These are phyloP conservation scores for Kryptopterus vitreolus DNA, from an alignment of 2,797 vertebrate species.

Conservation along the genomic window DNA sequence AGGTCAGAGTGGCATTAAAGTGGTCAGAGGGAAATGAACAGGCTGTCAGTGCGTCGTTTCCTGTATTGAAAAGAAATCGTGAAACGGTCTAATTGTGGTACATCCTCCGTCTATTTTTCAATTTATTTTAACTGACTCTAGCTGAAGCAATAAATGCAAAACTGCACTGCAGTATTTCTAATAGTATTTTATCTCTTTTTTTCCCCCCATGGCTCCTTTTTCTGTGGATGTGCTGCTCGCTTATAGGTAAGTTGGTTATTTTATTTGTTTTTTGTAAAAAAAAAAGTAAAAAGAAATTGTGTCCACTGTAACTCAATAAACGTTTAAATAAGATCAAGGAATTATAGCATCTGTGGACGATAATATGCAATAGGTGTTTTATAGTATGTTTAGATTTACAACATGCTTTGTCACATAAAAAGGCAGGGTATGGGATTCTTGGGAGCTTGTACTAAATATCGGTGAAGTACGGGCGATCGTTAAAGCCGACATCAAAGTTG, in stretches of 20 bases:
- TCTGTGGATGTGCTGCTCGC: not conserved
- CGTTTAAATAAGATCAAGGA: not conserved
- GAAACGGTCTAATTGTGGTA: not conserved
- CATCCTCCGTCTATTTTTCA: not conserved
- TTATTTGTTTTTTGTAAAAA: not conserved
- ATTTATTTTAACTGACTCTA: not conserved
- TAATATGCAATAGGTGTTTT: not conserved
- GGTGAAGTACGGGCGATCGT: slow-evolving; percentile 40
- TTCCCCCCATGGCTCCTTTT: slow-evolving; percentile 7
- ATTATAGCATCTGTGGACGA: not conserved
- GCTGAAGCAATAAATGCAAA: not conserved
- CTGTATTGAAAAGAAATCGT: not conserved
- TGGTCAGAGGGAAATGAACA: not conserved
- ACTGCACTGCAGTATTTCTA: not conserved
- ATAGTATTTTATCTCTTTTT: slow-evolving; percentile 21
- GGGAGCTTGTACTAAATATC: slow-evolving; percentile 34
- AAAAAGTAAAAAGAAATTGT: too few relatives aligned
- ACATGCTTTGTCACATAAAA: slow-evolving; percentile 8
- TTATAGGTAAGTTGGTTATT: slow-evolving; percentile 31
- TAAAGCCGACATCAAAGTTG: slow-evolving; percentile 44
- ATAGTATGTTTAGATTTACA: slow-evolving; percentile 1
- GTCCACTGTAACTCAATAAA: not conserved
- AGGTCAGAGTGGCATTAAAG: not conserved
- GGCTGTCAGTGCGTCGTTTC: not conserved
- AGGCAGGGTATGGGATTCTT: slow-evolving; percentile 28